Conservation (phyloP, 2,888 invertebrate genomes). For the Chalcosyrphus nemorum region DNA sequence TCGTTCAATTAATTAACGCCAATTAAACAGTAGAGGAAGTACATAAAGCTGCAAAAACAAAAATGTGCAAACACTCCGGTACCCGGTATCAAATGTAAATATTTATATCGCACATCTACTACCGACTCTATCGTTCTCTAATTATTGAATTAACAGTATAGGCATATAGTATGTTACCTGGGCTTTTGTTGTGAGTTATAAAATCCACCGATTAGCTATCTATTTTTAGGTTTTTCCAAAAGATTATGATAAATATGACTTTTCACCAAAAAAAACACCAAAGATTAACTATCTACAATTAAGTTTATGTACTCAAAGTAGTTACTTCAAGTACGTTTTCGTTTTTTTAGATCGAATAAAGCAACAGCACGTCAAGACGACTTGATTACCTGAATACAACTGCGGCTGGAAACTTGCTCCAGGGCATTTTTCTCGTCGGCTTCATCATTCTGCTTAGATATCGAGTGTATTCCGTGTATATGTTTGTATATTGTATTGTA, state of each 20-base stretch:
- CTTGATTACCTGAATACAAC: constrained; percentile 70
- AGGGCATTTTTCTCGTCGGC: constrained; percentile 54
- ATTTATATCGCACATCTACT: constrained; percentile 12
- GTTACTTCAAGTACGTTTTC: background rate
- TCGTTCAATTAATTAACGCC: background rate
- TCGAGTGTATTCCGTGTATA: constrained; percentile 8
- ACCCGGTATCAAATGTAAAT: constrained; percentile 26
- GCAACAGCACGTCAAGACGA: constrained; percentile 39
- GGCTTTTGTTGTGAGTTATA: background rate
- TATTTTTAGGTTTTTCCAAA: background rate
- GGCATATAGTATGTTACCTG: constrained; percentile 15
- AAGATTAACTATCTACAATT: background rate
- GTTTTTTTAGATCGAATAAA: background rate
- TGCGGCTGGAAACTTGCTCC: constrained; percentile 61
- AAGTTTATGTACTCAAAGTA: background rate
- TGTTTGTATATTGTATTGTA: constrained; percentile 20
- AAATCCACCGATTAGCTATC: background rate
- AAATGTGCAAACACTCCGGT: background rate
- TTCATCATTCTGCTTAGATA: constrained; percentile 42
- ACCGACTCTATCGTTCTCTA: too few species aligned
- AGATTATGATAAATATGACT: background rate
- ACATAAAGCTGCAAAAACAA: background rate
- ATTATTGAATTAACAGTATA: too few species aligned
- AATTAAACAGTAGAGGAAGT: constrained; percentile 13
- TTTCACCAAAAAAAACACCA: background rate